A percentile compares a stretch with the other conserved stretches of the same genome.
These are phyloP conservation scores for Ochotona curzoniae DNA, from an alignment of 2,113 vertebrate species.

Conservation along the genomic window DNA sequence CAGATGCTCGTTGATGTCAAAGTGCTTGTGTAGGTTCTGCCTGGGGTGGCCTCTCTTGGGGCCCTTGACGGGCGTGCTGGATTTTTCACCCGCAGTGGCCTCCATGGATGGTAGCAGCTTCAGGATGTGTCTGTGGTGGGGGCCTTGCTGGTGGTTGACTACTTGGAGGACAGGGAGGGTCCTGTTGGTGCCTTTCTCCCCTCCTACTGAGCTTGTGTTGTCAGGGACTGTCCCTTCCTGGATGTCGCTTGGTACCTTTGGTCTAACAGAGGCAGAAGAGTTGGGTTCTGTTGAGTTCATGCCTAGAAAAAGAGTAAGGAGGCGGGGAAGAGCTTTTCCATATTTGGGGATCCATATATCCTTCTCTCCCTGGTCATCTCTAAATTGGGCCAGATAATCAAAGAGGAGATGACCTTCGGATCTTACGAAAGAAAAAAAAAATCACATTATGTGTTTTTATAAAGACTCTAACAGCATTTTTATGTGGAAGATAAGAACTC, in stretches of 20 bases:
- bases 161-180: conserved; percentile 61
- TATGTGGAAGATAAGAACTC: neutral
- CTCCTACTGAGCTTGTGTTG: conserved; percentile 79
- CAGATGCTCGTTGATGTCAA: conserved; percentile 98
- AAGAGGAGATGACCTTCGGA: conserved; percentile 10
- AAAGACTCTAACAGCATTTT: neutral
- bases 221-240: conserved; percentile 68
- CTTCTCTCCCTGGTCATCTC: conserved; percentile 54
- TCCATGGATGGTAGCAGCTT: conserved; percentile 86
- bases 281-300: conserved; percentile 84
- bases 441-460: neutral
- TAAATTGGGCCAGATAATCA: conserved; percentile 9
- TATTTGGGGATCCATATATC: conserved; percentile 59
- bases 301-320: conserved; percentile 82
- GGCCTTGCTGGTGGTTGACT: conserved; percentile 81
- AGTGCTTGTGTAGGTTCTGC: conserved; percentile 90
- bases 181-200: conserved; percentile 55
- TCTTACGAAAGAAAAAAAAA: neutral
- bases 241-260: conserved; percentile 68
- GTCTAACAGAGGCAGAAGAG: conserved; percentile 82
- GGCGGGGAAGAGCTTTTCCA: conserved; percentile 71
- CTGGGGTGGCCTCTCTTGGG: conserved; percentile 90
- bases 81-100: conserved; percentile 81
- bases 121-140: conserved; percentile 83
- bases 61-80: conserved; percentile 86